A percentile compares a stretch with the other conserved stretches of the same genome.
Conservation (phyloP, 2,797 vertebrate species). For the Spondyliosoma cantharus region DNA sequence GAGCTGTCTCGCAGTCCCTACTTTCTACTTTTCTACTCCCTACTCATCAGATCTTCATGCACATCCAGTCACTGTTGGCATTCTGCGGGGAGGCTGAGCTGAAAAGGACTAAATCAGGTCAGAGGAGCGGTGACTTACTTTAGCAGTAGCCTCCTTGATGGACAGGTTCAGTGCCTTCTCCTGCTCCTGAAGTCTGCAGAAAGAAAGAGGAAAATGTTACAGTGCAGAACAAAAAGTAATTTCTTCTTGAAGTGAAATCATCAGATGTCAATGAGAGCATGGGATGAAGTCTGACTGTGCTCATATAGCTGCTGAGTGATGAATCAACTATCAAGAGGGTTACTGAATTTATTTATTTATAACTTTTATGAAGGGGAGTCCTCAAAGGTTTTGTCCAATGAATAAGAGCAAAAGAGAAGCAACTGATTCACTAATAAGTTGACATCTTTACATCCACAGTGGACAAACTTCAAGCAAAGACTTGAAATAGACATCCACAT, state of each 20-base stretch:
- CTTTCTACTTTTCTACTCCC: conserved; percentile 39
- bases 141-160: conserved; percentile 88
- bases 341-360: conserved; percentile 1
- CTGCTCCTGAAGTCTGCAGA: conserved; percentile 90
- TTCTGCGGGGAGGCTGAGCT: conserved; percentile 27
- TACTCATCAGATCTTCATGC: conserved; percentile 52
- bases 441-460: neutral
- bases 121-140: conserved; percentile 84
- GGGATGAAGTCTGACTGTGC: too few relatives aligned
- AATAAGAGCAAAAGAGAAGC: neutral
- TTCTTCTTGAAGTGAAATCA: conserved; percentile 16
- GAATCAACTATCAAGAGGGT: neutral
- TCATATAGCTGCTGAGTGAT: neutral
- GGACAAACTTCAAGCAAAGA: neutral
- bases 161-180: conserved; percentile 84
- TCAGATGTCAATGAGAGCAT: neutral
- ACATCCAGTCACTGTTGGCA: conserved; percentile 40
- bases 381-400: neutral
- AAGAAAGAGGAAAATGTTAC: conserved; percentile 37
- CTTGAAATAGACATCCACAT: neutral
- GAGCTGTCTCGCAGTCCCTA: conserved; percentile 18
- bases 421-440: neutral
- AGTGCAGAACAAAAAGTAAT: neutral
- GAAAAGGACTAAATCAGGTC: conserved; percentile 21
- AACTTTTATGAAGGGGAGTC: conserved; percentile 1